These are phyloP conservation scores for Eueremaeus valkanovi DNA, from an alignment of 2,888 invertebrate species.

Conservation along the genomic window DNA sequence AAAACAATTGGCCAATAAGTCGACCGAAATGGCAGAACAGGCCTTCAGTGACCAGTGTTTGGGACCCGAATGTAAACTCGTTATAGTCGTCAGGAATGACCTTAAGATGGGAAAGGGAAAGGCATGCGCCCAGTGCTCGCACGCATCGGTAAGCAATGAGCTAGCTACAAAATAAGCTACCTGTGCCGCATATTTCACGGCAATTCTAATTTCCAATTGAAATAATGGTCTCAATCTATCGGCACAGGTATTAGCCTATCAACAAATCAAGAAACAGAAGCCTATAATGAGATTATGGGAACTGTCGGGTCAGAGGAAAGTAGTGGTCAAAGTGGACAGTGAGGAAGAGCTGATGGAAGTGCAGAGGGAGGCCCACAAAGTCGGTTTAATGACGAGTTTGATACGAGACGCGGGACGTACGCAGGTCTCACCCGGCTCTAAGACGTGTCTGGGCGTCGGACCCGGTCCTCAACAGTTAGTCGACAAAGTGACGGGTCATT, in stretches of 20 bases:
- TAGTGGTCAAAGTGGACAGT: conserved; percentile 73
- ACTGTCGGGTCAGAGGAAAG: conserved; percentile 75
- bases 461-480: conserved; percentile 58
- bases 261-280: conserved; percentile 62
- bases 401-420: conserved; percentile 90
- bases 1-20: background rate
- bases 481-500: conserved; percentile 46
- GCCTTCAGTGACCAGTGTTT: conserved; percentile 4
- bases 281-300: conserved; percentile 67
- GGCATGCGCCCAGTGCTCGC: conserved; percentile 83
- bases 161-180: no score
- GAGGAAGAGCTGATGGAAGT: conserved; percentile 68
- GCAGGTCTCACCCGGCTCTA: conserved; percentile 80
- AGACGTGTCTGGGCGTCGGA: conserved; percentile 88
- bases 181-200: no score
- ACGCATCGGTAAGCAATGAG: conserved; percentile 75
- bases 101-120: conserved; percentile 94
- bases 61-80: conserved; percentile 62
- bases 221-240: conserved; percentile 55
- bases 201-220: background rate
- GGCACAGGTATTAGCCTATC: conserved; percentile 69
- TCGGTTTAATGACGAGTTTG: conserved; percentile 67
- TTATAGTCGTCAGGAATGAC: conserved; percentile 80
- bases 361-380: conserved; percentile 63
- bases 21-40: conserved; percentile 21